Evolutionary conservation across 37 sponge, comb jelly and placozoan species (phyloP).

Genomic region (Amphimedon queenslandica): DNA sequence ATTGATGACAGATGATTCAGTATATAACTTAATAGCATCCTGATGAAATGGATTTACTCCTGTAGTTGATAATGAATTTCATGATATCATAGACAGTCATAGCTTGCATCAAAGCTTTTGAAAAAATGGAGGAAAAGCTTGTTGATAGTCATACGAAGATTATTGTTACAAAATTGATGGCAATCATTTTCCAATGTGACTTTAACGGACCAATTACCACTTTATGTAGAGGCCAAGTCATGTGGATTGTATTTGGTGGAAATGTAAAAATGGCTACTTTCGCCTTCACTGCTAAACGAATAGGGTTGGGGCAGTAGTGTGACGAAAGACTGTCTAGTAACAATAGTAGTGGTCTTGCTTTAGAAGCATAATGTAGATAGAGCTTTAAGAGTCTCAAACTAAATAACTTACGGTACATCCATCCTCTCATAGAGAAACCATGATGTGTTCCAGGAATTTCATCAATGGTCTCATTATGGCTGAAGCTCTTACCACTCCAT

Average conservation of each 20-base stretch:
- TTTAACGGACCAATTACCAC: slow-evolving; percentile 43
- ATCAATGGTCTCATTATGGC: background rate
- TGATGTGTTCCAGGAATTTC: slow-evolving; percentile 44
- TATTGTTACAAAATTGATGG: background rate
- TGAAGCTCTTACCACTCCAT: background rate
- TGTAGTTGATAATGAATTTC: slow-evolving; percentile 5
- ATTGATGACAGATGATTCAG: background rate
- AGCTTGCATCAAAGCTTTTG: slow-evolving; percentile 9
- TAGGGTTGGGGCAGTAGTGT: slow-evolving; percentile 24
- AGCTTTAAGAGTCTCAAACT: slow-evolving; percentile 11
- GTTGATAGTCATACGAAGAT: slow-evolving; percentile 31
- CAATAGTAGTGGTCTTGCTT: slow-evolving; percentile 37
- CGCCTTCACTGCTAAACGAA: slow-evolving; percentile 37
- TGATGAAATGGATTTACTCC: slow-evolving; percentile 25
- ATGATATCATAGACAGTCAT: slow-evolving; percentile 16
- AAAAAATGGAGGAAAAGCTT: slow-evolving; percentile 13
- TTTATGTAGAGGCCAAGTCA: slow-evolving; percentile 57
- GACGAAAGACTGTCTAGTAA: slow-evolving; percentile 65
- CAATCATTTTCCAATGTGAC: slow-evolving; percentile 27
- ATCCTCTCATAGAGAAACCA: slow-evolving; percentile 24
- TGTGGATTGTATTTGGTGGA: slow-evolving; percentile 64
- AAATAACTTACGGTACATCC: too few relatives aligned
- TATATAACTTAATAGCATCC: background rate
- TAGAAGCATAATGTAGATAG: slow-evolving; percentile 18
- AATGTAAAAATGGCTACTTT: slow-evolving; percentile 27